Evolutionary conservation across 2,888 invertebrate genomes (phyloP).

Genomic region (Leptinotarsa rubiginosa): DNA sequence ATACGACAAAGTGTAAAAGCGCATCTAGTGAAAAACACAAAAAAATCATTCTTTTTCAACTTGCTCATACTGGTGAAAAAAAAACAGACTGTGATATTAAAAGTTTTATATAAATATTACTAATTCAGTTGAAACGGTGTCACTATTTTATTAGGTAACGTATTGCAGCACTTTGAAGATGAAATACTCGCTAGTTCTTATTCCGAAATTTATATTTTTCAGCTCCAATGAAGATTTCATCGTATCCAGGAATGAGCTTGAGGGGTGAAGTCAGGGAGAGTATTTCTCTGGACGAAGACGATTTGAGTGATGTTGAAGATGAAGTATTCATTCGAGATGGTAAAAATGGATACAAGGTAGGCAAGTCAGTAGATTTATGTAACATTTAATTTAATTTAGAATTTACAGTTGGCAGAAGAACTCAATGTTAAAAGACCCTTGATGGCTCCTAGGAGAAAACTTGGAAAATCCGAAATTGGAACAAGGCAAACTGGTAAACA

Average conservation of each 20-base stretch:
- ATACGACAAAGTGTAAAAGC: constrained; percentile 7
- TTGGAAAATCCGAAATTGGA: constrained; percentile 66
- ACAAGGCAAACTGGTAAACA: constrained; percentile 70
- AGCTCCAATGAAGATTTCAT: constrained; percentile 64
- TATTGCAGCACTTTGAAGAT: no score
- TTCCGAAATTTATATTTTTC: background rate
- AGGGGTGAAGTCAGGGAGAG: constrained; percentile 76
- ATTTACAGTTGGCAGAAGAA: constrained; percentile 72
- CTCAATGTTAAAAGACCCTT: constrained; percentile 78
- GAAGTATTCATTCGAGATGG: constrained; percentile 83
- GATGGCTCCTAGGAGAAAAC: constrained; percentile 79
- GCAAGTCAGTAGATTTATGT: constrained; percentile 54
- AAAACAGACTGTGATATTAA: constrained; percentile 6
- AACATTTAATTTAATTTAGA: background rate
- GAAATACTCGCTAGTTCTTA: no score
- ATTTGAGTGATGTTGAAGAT: constrained; percentile 81
- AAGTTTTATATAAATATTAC: background rate
- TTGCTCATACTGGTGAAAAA: background rate
- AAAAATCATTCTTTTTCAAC: background rate
- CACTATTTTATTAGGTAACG: constrained; percentile 6
- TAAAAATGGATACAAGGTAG: constrained; percentile 73
- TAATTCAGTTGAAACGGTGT: background rate
- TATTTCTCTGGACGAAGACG: constrained; percentile 75
- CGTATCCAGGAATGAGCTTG: constrained; percentile 72
- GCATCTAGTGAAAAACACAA: background rate